phyloP scores from a whole-genome alignment of 2,797 vertebrate genomes.

The Dicrostonyx torquatus region DNA sequence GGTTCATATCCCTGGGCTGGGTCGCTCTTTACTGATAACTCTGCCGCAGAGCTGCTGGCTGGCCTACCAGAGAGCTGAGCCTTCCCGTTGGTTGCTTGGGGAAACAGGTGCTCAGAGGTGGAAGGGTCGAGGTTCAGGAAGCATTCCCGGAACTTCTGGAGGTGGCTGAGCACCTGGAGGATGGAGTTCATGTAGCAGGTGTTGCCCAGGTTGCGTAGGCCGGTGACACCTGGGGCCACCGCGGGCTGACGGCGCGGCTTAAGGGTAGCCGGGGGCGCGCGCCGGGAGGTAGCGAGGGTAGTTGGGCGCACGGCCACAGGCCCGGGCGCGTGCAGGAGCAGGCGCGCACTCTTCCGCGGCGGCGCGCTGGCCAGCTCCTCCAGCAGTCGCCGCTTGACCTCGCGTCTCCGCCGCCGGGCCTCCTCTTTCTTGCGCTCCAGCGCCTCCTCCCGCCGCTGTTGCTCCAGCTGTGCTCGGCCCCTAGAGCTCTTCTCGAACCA shows the following conservation, averaged over 20 bases:
- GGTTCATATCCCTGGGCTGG: slow-evolving; percentile 85
- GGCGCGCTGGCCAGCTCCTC: slow-evolving; percentile 95
- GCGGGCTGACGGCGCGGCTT: slow-evolving; percentile 87
- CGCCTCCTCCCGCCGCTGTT: slow-evolving; percentile 89
- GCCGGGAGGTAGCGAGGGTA: slow-evolving; percentile 85
- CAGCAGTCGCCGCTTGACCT: slow-evolving; percentile 94
- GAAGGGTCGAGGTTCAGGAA: slow-evolving; percentile 97
- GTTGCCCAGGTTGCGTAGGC: slow-evolving; percentile 98
- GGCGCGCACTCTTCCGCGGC: slow-evolving; percentile 96
- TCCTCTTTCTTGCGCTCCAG: slow-evolving; percentile 91
- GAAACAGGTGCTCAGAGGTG: slow-evolving; percentile 96
- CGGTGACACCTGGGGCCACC: slow-evolving; percentile 95
- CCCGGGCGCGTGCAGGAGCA: slow-evolving; percentile 93
- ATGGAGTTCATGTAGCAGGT: slow-evolving; percentile 99
- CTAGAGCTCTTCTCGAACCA: slow-evolving; percentile 90
- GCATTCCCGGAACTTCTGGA: slow-evolving; percentile 99
- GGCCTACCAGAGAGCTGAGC: slow-evolving; percentile 84
- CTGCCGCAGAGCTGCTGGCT: slow-evolving; percentile 82
- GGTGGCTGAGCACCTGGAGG: slow-evolving; percentile 98
- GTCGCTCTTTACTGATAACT: slow-evolving; percentile 85
- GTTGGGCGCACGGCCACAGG: slow-evolving; percentile 77
- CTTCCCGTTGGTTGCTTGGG: slow-evolving; percentile 91
- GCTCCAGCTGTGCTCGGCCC: slow-evolving; percentile 88
- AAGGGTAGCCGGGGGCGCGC: slow-evolving; percentile 70
- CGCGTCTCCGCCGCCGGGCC: slow-evolving; percentile 91